Evolutionary conservation across 2,888 invertebrate genomes (phyloP), one percentile per base, ranked within the genome.

Genomic region (Dryadula phaetusa): DNA sequence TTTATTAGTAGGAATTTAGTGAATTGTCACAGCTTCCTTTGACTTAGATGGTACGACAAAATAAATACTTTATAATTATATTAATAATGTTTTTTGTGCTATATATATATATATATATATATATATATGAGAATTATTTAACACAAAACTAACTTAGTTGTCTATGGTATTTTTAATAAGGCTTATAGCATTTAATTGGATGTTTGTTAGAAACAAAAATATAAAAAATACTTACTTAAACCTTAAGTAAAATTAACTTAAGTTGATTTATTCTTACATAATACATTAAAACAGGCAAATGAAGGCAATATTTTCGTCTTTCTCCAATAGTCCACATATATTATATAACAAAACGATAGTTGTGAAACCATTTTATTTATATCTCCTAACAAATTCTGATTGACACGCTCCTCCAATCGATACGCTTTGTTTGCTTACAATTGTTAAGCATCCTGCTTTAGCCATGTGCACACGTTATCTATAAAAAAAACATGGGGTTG

Each of bases 381-480:
- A 40, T 56, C 10, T 22, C 10, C 16, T 5, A 8, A 40, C 40
- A 34, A 28, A 32, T 63, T 53, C 46, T 40, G 28, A 42, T 44
- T 25, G 61, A 52, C 49, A 54, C 53, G 20, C 61, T 65, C 32
- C 32, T 60, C 44, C 44, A 20, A 60, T 60, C 60, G 60, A 32
- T 60, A 40, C 22, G 40, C 22, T 42, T 60, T 60, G 25, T 60
- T 56, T 42, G 28, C 42, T 28, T 6, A 42, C 44, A 52, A 60
- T 65, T 61, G 66, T 54, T 46, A 47, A 32, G 40, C 62, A 66
- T 61, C 61, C 61, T 66, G 67, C 67, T 60, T 32, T 53, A 47
- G 71, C 64, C 75, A 79, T 82, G 80, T 83, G 84, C 78, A 81
- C 70, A 77, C 79, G 77, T 66, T 69, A 72, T 61, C 52, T 44